Conservation (phyloP, 2,113 vertebrate species). For the Gnathonemus longibarbis region DNA sequence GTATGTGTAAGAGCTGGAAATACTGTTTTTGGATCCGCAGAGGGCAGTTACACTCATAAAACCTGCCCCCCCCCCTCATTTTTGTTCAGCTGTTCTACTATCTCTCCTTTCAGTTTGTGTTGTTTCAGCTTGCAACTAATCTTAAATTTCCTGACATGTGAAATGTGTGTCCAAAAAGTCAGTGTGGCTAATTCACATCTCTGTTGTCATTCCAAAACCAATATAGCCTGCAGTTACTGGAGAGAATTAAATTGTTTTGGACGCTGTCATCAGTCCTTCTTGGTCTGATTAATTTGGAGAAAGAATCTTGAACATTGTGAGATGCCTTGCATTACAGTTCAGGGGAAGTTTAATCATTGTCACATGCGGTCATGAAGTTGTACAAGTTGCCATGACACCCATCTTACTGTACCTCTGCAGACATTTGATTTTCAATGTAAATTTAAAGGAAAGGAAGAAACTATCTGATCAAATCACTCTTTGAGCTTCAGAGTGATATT, state of each 20-base stretch:
- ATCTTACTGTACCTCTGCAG: background rate
- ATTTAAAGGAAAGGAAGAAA: background rate
- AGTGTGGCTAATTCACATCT: slow-evolving; percentile 31
- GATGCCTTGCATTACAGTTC: slow-evolving; percentile 16
- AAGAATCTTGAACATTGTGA: slow-evolving; percentile 47
- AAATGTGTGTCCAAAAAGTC: slow-evolving; percentile 23
- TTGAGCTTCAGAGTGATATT: background rate
- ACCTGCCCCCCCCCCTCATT: slow-evolving; percentile 26
- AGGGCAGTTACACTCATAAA: no score
- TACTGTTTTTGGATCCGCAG: background rate
- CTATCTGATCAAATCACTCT: background rate
- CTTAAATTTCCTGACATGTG: slow-evolving; percentile 30
- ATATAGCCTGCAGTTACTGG: slow-evolving; percentile 26
- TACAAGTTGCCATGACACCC: background rate
- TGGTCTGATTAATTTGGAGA: slow-evolving; percentile 35
- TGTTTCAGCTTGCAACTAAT: slow-evolving; percentile 33
- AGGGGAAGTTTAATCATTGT: background rate
- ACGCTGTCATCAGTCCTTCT: slow-evolving; percentile 31
- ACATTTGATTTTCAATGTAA: background rate
- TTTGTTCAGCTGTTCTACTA: slow-evolving; percentile 34
- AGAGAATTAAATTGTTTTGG: slow-evolving; percentile 23
- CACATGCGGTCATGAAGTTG: background rate
- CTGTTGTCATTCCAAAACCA: slow-evolving; percentile 37
- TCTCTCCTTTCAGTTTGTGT: slow-evolving; percentile 14
- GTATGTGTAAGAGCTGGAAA: slow-evolving; percentile 43